Base-by-base conservation (phyloP, 1,140 invertebrate species). In the Drosophila santomea region DNA sequence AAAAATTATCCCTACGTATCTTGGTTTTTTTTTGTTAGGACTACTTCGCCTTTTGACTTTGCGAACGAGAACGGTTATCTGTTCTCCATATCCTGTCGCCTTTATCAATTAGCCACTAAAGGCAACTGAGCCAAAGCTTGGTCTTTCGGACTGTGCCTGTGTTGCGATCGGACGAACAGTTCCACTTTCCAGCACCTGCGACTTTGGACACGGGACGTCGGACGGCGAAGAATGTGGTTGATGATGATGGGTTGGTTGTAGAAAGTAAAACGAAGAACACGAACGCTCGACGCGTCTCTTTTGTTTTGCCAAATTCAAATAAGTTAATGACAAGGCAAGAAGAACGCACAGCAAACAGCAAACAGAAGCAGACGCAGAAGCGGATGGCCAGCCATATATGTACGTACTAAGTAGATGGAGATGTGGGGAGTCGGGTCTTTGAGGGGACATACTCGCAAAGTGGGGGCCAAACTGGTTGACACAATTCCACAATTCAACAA, bases 401-500 rank as follows among this genome's bases (percentile, higher is more conserved):
- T 32, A 32, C 8, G 32, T 32, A 32, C 32, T 32, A 32, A 8
- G 32, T 32, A 71, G 68, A 41, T 71, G 68, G 67, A 36, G 47
- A 68, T 68, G 35, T 20, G 20, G 36, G 20, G 63, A 56, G 41
- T 43, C 20, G 25, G 6, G 43, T 14, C 5, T 36, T 52, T 10
- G 28, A 51, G 50, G 48, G 25, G 48, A 15, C 5, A 10, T 50
- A 44, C 41, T 44, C 43, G 43, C 43, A 20, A 44, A 32, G 48
- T 51, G 48, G 61, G 62, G 52, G 61, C 68, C 73, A 76, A 76
- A 88, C 84, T 89, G 84, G 84, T 89, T 88, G 84, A 88, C 84
- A 88, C 84, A 89, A 88, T 88, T 88, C 80, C 84, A 80, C 64
- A 74, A 54, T 80, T 15, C n/a, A 10, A 32, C 48, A 17, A 47